These are phyloP conservation scores for Pollenia angustigena DNA, from an alignment of 2,888 invertebrate genomes.

Conservation along the genomic window DNA sequence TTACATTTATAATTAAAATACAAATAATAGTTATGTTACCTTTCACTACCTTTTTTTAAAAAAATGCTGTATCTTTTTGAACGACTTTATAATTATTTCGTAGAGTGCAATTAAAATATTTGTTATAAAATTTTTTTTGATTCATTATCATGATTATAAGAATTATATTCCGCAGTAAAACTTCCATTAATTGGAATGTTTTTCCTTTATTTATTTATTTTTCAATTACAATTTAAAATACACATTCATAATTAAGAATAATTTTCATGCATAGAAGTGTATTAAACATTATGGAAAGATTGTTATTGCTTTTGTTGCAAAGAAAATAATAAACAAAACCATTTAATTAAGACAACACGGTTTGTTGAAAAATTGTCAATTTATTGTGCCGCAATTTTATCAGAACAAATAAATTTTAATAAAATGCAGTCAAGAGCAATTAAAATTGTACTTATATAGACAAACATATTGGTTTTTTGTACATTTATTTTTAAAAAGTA, in stretches of 20 bases:
- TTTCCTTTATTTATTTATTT: not conserved
- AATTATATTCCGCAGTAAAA: conserved; percentile 27
- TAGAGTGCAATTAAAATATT: conserved; percentile 23
- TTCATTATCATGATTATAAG: conserved; percentile 48
- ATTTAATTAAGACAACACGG: conserved; percentile 60
- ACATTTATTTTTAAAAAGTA: not conserved
- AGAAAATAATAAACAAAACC: conserved; percentile 9
- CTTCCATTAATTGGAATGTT: conserved; percentile 28
- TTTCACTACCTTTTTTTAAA: not conserved
- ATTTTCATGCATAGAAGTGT: conserved; percentile 30
- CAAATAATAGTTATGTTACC: not conserved
- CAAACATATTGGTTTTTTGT: not conserved
- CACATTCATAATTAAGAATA: conserved; percentile 43
- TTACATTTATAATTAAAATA: too few relatives aligned
- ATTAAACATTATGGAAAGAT: conserved; percentile 9
- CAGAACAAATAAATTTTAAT: conserved; percentile 61
- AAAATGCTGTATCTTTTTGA: not conserved
- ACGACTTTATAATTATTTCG: not conserved
- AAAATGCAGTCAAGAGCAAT: conserved; percentile 42
- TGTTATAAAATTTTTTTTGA: conserved; percentile 12
- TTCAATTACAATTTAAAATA: not conserved
- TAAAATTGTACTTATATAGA: conserved; percentile 15
- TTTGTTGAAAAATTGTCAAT: conserved; percentile 48
- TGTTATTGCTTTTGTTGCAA: conserved; percentile 23
- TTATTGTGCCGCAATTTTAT: conserved; percentile 53